Evolutionary conservation across 2,888 invertebrate species (phyloP).

Genomic region (Torymus tubicola): DNA sequence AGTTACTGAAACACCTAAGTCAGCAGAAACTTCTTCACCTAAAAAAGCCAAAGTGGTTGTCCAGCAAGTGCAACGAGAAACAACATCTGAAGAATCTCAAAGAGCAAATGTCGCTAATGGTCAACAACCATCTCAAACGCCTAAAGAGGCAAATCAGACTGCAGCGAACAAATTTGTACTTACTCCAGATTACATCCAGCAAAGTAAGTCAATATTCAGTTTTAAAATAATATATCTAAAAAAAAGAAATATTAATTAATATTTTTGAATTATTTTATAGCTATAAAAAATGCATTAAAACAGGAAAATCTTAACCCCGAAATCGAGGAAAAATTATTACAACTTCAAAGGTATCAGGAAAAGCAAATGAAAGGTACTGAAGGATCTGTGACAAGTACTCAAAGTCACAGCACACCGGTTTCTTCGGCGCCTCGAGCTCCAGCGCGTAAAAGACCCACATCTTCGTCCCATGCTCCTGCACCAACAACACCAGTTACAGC

Average conservation of each 20-base stretch:
- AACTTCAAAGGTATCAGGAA: conserved; percentile 91
- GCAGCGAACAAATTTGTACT: conserved; percentile 85
- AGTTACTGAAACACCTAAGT: conserved; percentile 57
- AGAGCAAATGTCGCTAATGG: conserved; percentile 71
- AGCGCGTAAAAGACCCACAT: conserved; percentile 79
- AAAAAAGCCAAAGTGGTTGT: conserved; percentile 74
- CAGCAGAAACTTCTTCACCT: conserved; percentile 61
- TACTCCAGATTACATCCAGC: conserved; percentile 94
- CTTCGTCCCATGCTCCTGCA: conserved; percentile 64
- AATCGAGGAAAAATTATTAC: conserved; percentile 93
- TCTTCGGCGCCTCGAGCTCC: conserved; percentile 77
- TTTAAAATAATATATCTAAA: background rate
- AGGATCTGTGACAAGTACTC: conserved; percentile 70
- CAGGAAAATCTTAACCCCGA: conserved; percentile 94
- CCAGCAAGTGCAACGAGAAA: conserved; percentile 70
- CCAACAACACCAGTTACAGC: conserved; percentile 58
- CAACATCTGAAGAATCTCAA: conserved; percentile 66
- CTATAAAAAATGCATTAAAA: conserved; percentile 93
- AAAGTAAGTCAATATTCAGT: conserved; percentile 83
- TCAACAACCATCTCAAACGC: conserved; percentile 72
- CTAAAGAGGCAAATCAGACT: conserved; percentile 70
- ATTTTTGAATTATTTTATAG: conserved; percentile 78
- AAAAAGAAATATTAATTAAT: background rate
- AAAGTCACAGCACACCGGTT: conserved; percentile 63
- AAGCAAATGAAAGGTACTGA: conserved; percentile 82